Evolutionary conservation across 2,113 vertebrate species (phyloP), one percentile per base, ranked within the genome.

Genomic region (Zosterops lateralis): DNA sequence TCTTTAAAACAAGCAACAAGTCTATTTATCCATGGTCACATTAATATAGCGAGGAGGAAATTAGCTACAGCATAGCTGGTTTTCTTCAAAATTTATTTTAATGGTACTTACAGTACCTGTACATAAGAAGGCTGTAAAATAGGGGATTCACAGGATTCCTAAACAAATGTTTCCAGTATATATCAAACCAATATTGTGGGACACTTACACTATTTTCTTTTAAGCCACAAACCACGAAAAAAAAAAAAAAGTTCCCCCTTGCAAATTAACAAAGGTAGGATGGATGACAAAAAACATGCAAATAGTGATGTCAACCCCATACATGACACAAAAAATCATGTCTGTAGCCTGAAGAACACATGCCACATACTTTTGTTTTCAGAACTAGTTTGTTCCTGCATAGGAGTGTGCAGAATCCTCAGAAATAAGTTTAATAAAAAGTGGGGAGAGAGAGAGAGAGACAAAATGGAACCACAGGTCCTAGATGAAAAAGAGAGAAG

Each of bases 271-370:
- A 85, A 85, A 90, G 8, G 8, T 4, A 62, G 17, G 18, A 80
- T 16, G 13, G 11, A 36, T 51, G 44, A 45, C 16, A 31, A 76
- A 87, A 51, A 34, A 10, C 10, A 26, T 19, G 13, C 17, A 88
- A 62, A 85, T 16, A 47, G 25, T 25, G 34, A 62, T 70, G 28
- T 51, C 64, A 88, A 54, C 7, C 25, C 54, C 18, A 77, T 44
- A 21, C 19, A 77, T 0, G 0, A 51, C 9, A 15, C 11, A 77
- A 60, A 68, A 77, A 80, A 67, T 0, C 0, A 42, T 40, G 29
- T 34, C 32, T 66, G n/a, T 77, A 89, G 84, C 42, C 20, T 62
- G 38, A 88, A 66, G 25, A 77, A 68, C 38, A 87, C 79, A 38
- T 65, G n/a, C 8, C 21, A 65, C 10, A 54, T 15, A 45, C n/a